A percentile compares a stretch with the other conserved stretches of the same genome.
Evolutionary conservation across 2,113 vertebrate species (phyloP).

Genomic region (Paradoxurus hermaphroditus): DNA sequence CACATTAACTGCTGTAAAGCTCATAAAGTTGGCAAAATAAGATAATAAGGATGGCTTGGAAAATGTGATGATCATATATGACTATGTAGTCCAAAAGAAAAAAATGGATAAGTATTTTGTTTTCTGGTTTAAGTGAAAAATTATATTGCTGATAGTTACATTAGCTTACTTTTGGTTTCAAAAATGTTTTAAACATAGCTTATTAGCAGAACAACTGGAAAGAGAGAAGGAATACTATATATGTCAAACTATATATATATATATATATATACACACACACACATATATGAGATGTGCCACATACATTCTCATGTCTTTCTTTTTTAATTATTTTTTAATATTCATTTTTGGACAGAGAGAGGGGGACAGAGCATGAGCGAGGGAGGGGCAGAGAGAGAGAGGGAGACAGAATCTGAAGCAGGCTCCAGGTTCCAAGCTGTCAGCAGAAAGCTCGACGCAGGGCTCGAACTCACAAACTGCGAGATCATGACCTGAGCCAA

Average conservation of each 20-base stretch:
- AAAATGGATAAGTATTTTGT: neutral
- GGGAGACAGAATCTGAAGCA: too few species aligned
- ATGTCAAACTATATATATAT: too few species aligned
- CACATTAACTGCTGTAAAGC: neutral
- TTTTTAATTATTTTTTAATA: neutral
- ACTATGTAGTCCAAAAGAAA: neutral
- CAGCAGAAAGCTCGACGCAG: too few species aligned
- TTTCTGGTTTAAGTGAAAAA: neutral
- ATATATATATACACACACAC: too few species aligned
- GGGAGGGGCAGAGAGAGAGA: too few species aligned
- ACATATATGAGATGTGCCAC: neutral
- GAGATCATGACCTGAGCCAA: too few species aligned
- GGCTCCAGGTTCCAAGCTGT: too few species aligned
- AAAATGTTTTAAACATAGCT: slow-evolving; percentile 4
- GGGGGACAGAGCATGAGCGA: too few species aligned
- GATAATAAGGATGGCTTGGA: neutral
- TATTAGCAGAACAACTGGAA: neutral
- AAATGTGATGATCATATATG: neutral
- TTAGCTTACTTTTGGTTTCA: neutral
- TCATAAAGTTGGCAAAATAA: neutral
- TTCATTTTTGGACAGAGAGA: too few species aligned
- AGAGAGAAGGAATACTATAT: neutral
- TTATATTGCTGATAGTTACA: neutral
- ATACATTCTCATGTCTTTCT: neutral
- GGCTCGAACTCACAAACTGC: too few species aligned